Evolutionary conservation across 2,888 invertebrate genomes (phyloP).

Genomic region (Nomada goodeniana): DNA sequence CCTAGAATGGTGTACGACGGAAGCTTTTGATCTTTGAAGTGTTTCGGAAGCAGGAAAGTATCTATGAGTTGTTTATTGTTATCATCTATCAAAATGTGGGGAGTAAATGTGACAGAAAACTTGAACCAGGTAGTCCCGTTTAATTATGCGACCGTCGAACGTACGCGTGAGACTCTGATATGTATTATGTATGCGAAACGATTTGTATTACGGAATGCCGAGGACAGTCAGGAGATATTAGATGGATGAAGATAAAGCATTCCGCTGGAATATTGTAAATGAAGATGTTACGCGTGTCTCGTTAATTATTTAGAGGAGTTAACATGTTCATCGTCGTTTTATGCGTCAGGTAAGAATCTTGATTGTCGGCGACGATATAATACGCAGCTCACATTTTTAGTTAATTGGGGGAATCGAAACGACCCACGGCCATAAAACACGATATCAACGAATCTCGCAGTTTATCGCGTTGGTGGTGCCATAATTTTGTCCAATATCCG

Average conservation of each 20-base stretch:
- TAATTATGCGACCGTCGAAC: background rate
- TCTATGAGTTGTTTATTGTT: no score
- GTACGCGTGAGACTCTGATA: background rate
- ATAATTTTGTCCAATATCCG: no score
- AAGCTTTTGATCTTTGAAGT: background rate
- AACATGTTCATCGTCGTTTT: background rate
- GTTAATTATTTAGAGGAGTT: background rate
- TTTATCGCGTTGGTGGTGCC: no score
- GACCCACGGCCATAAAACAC: background rate
- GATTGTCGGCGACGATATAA: constrained; percentile 4
- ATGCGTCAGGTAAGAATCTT: background rate
- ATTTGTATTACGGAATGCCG: background rate
- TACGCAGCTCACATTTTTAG: background rate
- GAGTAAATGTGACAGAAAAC: no score
- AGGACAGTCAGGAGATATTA: background rate
- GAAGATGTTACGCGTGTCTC: background rate
- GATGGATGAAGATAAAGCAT: background rate
- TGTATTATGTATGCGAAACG: background rate
- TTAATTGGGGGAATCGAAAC: background rate
- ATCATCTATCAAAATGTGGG: no score
- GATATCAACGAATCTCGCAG: no score
- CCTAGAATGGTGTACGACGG: background rate
- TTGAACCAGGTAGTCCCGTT: no score
- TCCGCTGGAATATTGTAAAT: background rate
- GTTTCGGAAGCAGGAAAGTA: background rate